Base-by-base conservation (phyloP, 2,113 vertebrate species). In the Egretta garzetta region DNA sequence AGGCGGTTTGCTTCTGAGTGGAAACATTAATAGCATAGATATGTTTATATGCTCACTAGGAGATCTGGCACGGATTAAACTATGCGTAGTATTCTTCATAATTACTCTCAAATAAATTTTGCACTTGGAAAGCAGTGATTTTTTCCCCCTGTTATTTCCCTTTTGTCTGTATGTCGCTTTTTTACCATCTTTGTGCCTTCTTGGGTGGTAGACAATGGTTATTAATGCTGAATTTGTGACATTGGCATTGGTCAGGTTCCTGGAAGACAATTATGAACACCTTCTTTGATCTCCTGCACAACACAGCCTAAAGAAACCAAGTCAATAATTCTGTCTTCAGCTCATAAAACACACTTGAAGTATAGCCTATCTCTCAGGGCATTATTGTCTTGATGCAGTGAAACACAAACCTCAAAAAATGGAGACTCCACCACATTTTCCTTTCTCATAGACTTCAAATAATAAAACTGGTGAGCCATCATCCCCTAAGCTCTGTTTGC, bases 311-410 rank as follows among this genome's bases (percentile, higher is more conserved):
- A 60, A 90, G 88, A 95, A 90, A 82, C 55, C 37, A 76, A 93
- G 85, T 72, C 85, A 94, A 37, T 94, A 90, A 94, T 88, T 90
- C 95, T 93, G 81, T 96, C 92, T 83, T 85, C 93, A 92, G 90
- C 72, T 95, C 93, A 67, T 94, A 96, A 95, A 95, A 32, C 37
- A 26, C n/a, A n/a, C 75, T 95, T 93, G 85, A 97, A 92, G 79
- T 45, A 90, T 50, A 59, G 67, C 76, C 58, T 94, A 35, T 90
- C 96, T 96, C 95, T 96, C 71, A 88, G 97, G 86, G 82, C 41
- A 26, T 86, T 93, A 93, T 93, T 95, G 90, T 94, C 93, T 55
- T 55, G 58, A 28, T 77, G 59, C 91, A 73, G 9, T 95, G 82
- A 87, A 95, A 70, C 26, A 26, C 30, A 95, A 85, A 90, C 71